Base-by-base conservation (phyloP, 2,888 invertebrate species). In the Sphecodes monilicornis region DNA sequence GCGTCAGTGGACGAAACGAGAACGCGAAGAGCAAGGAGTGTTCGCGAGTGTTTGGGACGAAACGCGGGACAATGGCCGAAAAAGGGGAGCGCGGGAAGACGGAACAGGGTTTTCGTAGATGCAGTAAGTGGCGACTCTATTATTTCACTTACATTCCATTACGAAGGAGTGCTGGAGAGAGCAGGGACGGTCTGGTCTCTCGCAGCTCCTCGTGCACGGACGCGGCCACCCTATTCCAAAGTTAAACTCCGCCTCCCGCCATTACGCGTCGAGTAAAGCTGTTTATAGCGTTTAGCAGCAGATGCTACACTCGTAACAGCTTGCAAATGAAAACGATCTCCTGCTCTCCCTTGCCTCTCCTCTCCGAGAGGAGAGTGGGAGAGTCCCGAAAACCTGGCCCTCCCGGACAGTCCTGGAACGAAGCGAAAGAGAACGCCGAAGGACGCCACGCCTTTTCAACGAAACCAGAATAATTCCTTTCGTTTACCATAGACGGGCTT, bases 251-350 rank as follows among this genome's bases (percentile, higher is more conserved):
- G 83, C 90, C 86, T 86, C 88, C 89, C 87, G 90, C 90, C 89
- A 90, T 92, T 92, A 91, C 91, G 90, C 92, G 90, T 87, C 85
- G 88, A 91, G 90, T 88, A 91, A 91, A 92, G 89, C 91, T 92
- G 93, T 93, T 93, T 92, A 93, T 92, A 90, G 91, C 91, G 89
- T 92, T 93, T 92, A 92, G 90, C 89, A 88, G 91, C 93, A 93
- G 93, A 93, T 93, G 92, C 91, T 92, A 89, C 92, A 90, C 91
- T 89, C 90, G 93, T 92, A 92, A 92, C 92, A 92, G 91, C 92
- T 93, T 93, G 93, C 92, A 93, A 93, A 91, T 92, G 91, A 92
- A 92, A 91, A 92, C 91, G 90, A 91, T 92, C 88, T 41, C 69
- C 64, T 18, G 2, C 32, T 18, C 29, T 29, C 8, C 16, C 64